Base-by-base conservation (phyloP, 2,888 invertebrate genomes). In the Parelbella ahira region DNA sequence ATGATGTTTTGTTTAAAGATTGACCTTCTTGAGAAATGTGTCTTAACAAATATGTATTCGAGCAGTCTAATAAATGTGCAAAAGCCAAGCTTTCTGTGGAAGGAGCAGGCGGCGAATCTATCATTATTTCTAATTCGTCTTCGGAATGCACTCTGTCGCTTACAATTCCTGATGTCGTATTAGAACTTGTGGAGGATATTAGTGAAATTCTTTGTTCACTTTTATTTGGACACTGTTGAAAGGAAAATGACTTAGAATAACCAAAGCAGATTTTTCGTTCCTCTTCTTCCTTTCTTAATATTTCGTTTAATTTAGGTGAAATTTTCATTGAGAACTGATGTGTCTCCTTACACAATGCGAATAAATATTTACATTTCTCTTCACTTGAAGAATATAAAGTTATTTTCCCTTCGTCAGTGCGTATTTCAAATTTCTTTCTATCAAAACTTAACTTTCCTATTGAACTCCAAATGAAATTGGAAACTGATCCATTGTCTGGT, bases 261-360 rank as follows among this genome's bases (percentile, higher is more conserved):
- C 93, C 91, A 62, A 93, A 94, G 62, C 93, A 93, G 46, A 88
- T 86, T 63, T 93, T 94, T 71, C 88, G 63, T 51, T 82, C 83
- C 75, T 96, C 95, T 72, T 95, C 95, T 76, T 97, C 95, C 44
- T 93, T 91, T 61, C 91, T 91, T 58, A 92, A 90, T 27, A 94
- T 93, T 78, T 97, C 97, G 68, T 91, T 93, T 37, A 97, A 89
- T 56, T 95, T 91, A 2, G 95, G 93, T 41, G 94, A 93, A 65
- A 97, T 93, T 68, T 95, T 94, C 95, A 98, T 95, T 58, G 97
- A 95, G 82, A 97, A 97, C 82, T 97, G 95, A 86, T 99, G 98
- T 11, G 97, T 97, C 60, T 95, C 95, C 68, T 94, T 93, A 79
- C 97, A 97, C 29, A 97, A 88, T 19, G 93, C 91, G 58, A 97